Base-by-base conservation (phyloP, 2,113 vertebrate species). In the Ardeotis arabs region DNA sequence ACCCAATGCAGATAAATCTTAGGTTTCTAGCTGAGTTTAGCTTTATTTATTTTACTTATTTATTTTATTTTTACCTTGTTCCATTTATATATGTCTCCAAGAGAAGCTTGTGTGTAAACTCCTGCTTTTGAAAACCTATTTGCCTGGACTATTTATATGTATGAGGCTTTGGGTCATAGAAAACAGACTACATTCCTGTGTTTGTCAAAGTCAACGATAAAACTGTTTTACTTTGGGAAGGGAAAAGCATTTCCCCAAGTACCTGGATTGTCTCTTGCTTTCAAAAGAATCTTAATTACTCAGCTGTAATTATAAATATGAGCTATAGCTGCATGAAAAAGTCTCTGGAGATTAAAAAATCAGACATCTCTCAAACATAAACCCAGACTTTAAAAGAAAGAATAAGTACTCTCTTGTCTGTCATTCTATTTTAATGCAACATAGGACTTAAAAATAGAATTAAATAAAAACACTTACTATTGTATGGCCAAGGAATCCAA, bases 281-380 rank as follows among this genome's bases (percentile, higher is more conserved):
- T 93, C 63, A 59, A 73, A 82, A 88, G 69, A 82, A 41, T 59
- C 31, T 66, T 94, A 94, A 90, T 83, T 91, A 55, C 82, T 88
- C 27, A 74, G 23, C 45, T 85, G 6, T 91, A 73, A 84, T 90
- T 77, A 86, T 84, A 89, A 94, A 69, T 52, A 62, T 64, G 58
- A 84, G 68, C 59, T 79, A n/a, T 21, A 79, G 37, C 39, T 94
- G 17, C 67, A 37, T 56, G 17, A 76, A 93, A 59, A 70, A 6
- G 44, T 85, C 90, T 83, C 50, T 70, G 31, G n/a, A 69, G 75
- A 53, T 83, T 4, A 63, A 74, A 94, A 89, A 68, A 39, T 47
- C 24, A 55, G 45, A 68, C n/a, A 89, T 39, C 69, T 79, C 52
- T 89, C 8, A 50, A 85, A 82, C 52, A 76, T 68, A 77, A 78